Base-by-base conservation (phyloP, 2,888 invertebrate genomes). In the Ecdyonurus torrentis region DNA sequence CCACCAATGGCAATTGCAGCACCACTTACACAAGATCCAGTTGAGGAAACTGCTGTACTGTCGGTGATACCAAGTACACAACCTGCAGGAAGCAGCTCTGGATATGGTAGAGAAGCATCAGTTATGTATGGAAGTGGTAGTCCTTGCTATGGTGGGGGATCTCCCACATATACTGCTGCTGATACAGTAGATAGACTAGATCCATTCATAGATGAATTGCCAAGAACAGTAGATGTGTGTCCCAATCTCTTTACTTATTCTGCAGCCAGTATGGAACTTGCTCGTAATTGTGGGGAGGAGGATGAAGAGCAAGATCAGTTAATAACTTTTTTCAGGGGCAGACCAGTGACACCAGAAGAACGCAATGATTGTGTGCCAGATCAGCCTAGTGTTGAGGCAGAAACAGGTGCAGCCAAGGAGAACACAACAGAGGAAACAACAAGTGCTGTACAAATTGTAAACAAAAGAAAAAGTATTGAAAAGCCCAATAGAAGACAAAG, bases 171-270 rank as follows among this genome's bases (percentile, higher is more conserved):
- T 15, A 37, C 37, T 10, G 37, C 37, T 37, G 37, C 37, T 37
- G 37, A 59, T 59, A n/a, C 59, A 59, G 15, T 22, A 59, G 10
- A 19, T 2, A 2, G 18, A 22, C 22, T 10, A 58, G 18, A n/a
- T 5, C 18, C 18, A 22, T 2, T 18, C 18, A 7, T 3, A 18
- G 15, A 20, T 20, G 22, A 22, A 22, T n/a, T 37, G 5, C 37
- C 37, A 37, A 37, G 7, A 37, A 5, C 37, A 37, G 63, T 59
- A n/a, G 63, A 63, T 23, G 87, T 86, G 69, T 91, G 90, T 73
- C 91, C 91, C 2, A 91, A 91, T 74, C 89, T 89, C 73, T 87
- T 87, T 15, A 87, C 91, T 67, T 91, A 91, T 74, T 91, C 91
- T 0, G 85, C 86, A 7, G 84, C 87, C 69, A 89, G 89, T 65